Conservation (phyloP, 2,113 vertebrate species). For the Asarcornis scutulata region DNA sequence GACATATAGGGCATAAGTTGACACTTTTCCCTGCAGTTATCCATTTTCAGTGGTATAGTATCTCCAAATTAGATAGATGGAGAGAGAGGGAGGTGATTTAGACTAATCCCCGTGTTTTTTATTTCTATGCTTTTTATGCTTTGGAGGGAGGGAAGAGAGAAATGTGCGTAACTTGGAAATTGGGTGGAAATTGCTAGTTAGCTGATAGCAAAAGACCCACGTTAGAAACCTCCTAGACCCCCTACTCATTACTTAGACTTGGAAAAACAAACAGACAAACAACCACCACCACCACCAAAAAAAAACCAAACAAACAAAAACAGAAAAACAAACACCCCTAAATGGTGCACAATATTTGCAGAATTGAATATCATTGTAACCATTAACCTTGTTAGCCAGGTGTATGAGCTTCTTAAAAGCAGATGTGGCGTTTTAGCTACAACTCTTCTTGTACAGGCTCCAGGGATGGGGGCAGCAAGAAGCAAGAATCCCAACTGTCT, state of each 20-base stretch:
- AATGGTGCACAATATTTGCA: neutral
- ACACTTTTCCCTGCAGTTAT: neutral
- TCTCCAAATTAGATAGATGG: neutral
- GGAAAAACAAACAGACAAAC: neutral
- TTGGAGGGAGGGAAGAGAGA: neutral
- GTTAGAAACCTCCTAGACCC: neutral
- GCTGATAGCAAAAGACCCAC: neutral
- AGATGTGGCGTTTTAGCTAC: neutral
- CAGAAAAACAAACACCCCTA: neutral
- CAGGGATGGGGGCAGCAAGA: neutral
- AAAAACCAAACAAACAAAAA: neutral
- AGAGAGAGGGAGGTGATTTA: neutral
- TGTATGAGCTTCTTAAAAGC: neutral
- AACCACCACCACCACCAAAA: no score
- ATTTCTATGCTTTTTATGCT: neutral
- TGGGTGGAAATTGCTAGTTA: neutral
- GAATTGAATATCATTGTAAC: neutral
- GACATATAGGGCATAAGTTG: neutral
- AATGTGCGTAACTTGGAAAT: neutral
- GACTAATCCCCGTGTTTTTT: neutral
- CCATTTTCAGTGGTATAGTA: neutral
- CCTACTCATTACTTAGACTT: neutral
- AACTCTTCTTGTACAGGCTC: neutral
- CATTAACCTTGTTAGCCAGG: neutral
- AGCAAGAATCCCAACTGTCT: neutral